phyloP scores from a whole-genome alignment of 1,140 invertebrate genomes.

The Hycleus cichorii region DNA sequence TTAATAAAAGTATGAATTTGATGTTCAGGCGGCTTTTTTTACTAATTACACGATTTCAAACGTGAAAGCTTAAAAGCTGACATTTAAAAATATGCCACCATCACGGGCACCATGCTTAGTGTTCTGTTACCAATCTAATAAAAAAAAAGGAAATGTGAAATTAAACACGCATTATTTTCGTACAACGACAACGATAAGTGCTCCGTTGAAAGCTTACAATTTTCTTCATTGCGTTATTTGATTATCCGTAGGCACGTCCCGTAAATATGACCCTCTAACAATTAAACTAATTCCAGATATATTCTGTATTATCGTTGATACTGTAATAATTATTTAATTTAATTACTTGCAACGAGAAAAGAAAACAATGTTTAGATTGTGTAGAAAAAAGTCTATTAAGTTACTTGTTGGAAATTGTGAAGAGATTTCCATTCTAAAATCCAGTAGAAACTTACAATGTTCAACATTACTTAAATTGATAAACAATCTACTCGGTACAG shows the following conservation, averaged over 20 bases:
- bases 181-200: conserved; percentile 11
- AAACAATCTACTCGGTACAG: too few relatives aligned
- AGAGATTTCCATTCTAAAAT: too few relatives aligned
- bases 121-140: conserved; percentile 5
- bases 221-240: conserved; percentile 12
- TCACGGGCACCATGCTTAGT: conserved; percentile 2
- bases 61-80: conserved; percentile 12
- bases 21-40: neutral
- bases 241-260: conserved; percentile 9
- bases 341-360: too few relatives aligned
- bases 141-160: conserved; percentile 10
- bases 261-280: neutral
- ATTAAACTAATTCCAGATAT: too few relatives aligned
- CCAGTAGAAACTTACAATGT: too few relatives aligned
- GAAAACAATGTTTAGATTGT: too few relatives aligned
- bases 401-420: too few relatives aligned
- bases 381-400: too few relatives aligned
- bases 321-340: too few relatives aligned
- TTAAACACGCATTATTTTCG: conserved; percentile 15
- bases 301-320: too few relatives aligned
- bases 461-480: too few relatives aligned
- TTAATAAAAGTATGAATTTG: conserved; percentile 9
- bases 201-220: conserved; percentile 12
- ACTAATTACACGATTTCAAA: conserved; percentile 11
- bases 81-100: conserved; percentile 11